These are phyloP conservation scores for Myiozetetes cayanensis DNA, from an alignment of 2,113 vertebrate genomes.

Conservation along the genomic window DNA sequence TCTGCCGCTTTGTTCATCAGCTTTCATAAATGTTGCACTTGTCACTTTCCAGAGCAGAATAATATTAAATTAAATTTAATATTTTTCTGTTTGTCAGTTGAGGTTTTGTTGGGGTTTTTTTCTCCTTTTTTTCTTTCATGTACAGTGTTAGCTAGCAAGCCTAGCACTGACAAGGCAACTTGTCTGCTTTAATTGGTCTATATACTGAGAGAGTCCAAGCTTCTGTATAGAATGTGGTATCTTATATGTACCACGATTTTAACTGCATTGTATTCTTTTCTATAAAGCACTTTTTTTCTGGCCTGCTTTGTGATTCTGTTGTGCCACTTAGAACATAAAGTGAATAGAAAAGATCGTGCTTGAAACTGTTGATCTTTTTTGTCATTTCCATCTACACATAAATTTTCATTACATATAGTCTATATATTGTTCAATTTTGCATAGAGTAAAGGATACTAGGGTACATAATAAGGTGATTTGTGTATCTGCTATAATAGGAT, in stretches of 20 bases:
- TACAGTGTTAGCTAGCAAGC: background rate
- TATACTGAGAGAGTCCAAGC: background rate
- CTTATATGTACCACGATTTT: background rate
- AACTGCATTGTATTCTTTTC: background rate
- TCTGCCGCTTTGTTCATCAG: background rate
- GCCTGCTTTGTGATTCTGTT: background rate
- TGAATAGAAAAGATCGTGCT: background rate
- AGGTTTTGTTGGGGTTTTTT: background rate
- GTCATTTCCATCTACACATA: background rate
- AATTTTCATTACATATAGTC: background rate
- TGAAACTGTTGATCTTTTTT: background rate
- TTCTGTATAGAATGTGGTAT: background rate
- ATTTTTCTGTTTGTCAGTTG: background rate
- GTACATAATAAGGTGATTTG: background rate
- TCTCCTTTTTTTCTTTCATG: background rate
- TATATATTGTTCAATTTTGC: background rate
- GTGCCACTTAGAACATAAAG: background rate
- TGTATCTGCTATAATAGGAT: background rate
- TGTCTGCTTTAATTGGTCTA: background rate
- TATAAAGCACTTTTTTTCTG: background rate
- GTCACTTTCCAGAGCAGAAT: background rate
- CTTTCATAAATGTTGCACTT: background rate
- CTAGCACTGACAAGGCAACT: background rate
- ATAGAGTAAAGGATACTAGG: background rate
- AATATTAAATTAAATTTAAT: background rate